Base-by-base conservation (phyloP, 2,797 vertebrate genomes). In the Alosa sapidissima region DNA sequence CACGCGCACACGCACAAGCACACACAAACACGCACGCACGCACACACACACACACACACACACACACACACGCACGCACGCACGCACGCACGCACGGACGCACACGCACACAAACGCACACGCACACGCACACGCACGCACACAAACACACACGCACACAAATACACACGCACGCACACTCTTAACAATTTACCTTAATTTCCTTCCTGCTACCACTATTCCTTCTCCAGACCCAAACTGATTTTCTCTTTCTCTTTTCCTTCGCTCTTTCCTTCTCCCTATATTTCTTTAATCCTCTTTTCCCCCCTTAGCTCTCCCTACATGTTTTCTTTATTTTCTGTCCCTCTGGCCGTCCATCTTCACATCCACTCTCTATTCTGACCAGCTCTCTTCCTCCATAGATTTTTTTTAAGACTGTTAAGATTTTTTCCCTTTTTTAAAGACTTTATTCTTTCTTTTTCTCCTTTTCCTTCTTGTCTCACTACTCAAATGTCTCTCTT, bases 101-200 rank as follows among this genome's bases (percentile, higher is more conserved):
- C n/a, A n/a, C 60, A 65, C 60, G 65, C 60, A 65, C 60, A 28
- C 60, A 78, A 41, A 78, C 72, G 47, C 72, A 47, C 72, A 72
- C 33, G 41, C 3, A 78, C 36, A 78, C 72, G 47, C 16, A 19
- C 68, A 75, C 28, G 45, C 72, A 78, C 72, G 19, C 72, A 78
- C 36, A 78, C 72, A 47, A 36, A 96, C 94, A 96, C 94, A 62
- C 60, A 62, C 60, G 28, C 68, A 75, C 33, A 45, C 13, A 19
- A 4, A 16, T 60, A 65, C 60, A 72, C 28, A 36, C 72, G 47
- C 36, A 78, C 36, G 21, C 36, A 21, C 72, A 78, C 94, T 93
- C 28, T 33, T 16, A 72, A 97, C 94, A 96, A 91, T 92, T 91
- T 93, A 88, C 91, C 91, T 85, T 92, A 81, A 87, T 86, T 82